Conservation (phyloP, 2,888 invertebrate genomes). For the Drosophila nigricruria region DNA sequence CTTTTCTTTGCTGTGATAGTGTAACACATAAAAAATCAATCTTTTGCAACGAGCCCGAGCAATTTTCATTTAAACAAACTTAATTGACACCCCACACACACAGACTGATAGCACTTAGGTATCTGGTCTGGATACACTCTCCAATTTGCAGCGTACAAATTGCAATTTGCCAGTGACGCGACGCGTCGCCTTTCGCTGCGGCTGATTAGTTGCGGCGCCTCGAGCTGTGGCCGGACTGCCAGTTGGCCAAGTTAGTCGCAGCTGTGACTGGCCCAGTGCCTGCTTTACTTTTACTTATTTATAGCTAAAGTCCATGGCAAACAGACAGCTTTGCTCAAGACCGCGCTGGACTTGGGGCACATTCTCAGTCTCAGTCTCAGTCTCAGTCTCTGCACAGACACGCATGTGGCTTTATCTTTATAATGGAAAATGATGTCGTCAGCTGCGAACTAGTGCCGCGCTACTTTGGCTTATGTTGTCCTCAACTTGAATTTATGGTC, state of each 20-base stretch:
- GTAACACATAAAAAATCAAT: no score
- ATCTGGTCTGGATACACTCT: slow-evolving; percentile 15
- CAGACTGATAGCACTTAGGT: slow-evolving; percentile 9
- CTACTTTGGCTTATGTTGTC: slow-evolving; percentile 50
- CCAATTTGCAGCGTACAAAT: slow-evolving; percentile 54
- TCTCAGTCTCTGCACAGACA: slow-evolving; percentile 4
- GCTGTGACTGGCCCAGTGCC: slow-evolving; percentile 27
- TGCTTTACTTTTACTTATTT: slow-evolving; percentile 60
- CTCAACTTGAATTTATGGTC: slow-evolving; percentile 51
- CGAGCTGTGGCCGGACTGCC: slow-evolving; percentile 32
- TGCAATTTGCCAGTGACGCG: slow-evolving; percentile 45
- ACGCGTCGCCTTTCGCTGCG: slow-evolving; percentile 18
- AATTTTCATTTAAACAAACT: slow-evolving; percentile 31
- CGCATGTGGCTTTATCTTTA: slow-evolving; percentile 43
- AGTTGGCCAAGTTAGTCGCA: slow-evolving; percentile 24
- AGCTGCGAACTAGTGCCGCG: slow-evolving; percentile 24
- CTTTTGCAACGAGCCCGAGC: not conserved
- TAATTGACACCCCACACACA: slow-evolving; percentile 24
- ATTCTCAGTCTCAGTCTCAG: slow-evolving; percentile 5
- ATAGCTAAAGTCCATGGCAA: slow-evolving; percentile 39
- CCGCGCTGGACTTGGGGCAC: slow-evolving; percentile 8
- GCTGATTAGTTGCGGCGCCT: slow-evolving; percentile 56
- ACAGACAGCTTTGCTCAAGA: slow-evolving; percentile 40
- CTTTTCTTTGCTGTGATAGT: not conserved
- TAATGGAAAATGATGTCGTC: slow-evolving; percentile 69